A percentile compares a stretch with the other conserved stretches of the same genome.
Evolutionary conservation across 1,140 invertebrate species (phyloP).

Genomic region (Cherax destructor): DNA sequence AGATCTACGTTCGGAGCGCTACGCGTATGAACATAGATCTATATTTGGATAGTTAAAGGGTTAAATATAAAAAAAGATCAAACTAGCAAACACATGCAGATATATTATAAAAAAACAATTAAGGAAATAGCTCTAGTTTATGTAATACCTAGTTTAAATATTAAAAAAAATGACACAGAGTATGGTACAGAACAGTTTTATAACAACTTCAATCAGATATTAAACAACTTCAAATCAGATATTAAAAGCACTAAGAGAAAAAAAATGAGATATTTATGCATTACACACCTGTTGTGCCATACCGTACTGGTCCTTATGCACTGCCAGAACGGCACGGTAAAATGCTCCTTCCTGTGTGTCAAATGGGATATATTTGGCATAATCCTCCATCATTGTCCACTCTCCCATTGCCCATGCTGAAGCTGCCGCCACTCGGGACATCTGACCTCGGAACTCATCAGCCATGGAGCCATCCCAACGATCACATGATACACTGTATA

Average conservation of each 20-base stretch:
- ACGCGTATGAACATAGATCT: too few relatives aligned
- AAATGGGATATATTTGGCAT: conserved; percentile 77
- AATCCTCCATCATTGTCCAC: conserved; percentile 93
- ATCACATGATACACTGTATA: conserved; percentile 86
- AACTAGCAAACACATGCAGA: too few relatives aligned
- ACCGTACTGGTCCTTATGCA: conserved; percentile 90
- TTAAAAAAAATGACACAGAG: too few relatives aligned
- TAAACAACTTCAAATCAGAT: too few relatives aligned
- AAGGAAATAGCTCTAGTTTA: too few relatives aligned
- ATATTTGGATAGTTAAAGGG: too few relatives aligned
- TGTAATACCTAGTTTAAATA: too few relatives aligned
- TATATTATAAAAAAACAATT: too few relatives aligned
- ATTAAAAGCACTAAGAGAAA: too few relatives aligned
- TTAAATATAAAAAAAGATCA: background rate
- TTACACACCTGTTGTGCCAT: conserved; percentile 77
- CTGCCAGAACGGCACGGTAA: conserved; percentile 94
- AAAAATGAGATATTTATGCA: background rate
- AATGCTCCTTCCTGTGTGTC: conserved; percentile 94
- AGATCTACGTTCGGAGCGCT: too few relatives aligned
- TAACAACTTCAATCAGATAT: too few relatives aligned
- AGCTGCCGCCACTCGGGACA: conserved; percentile 93
- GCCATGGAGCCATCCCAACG: conserved; percentile 82
- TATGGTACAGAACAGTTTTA: too few relatives aligned
- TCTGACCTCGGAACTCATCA: conserved; percentile 85
- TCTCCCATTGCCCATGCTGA: conserved; percentile 95